Conservation (phyloP, 2,888 invertebrate genomes). For the Leucoma salicis region DNA sequence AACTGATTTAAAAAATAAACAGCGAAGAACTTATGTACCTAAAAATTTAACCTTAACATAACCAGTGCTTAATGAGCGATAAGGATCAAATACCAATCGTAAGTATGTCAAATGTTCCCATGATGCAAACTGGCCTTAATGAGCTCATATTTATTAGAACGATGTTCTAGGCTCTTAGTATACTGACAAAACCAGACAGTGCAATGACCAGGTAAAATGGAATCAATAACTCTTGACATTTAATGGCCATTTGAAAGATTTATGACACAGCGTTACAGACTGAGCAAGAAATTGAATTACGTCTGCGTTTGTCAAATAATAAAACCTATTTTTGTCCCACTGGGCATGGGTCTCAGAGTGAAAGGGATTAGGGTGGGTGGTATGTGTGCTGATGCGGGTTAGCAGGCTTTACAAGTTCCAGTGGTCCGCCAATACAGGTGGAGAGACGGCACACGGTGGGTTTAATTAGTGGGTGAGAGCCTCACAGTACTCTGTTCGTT, state of each 20-base stretch:
- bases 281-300: not conserved
- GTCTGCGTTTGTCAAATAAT: too few species aligned
- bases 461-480: too few species aligned
- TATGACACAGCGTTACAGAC: conserved; percentile 11
- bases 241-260: conserved; percentile 22
- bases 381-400: too few species aligned
- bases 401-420: too few species aligned
- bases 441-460: too few species aligned
- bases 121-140: not conserved
- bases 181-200: too few species aligned
- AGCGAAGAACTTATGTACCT: not conserved
- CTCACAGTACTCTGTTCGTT: too few species aligned
- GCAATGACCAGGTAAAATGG: conserved; percentile 42
- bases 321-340: too few species aligned
- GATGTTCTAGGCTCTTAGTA: not conserved
- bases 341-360: too few species aligned
- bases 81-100: not conserved
- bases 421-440: too few species aligned
- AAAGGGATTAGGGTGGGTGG: too few species aligned
- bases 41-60: not conserved
- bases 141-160: not conserved
- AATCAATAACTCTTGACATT: conserved; percentile 50
- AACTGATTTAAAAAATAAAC: too few species aligned
- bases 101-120: not conserved
- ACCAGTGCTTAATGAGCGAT: not conserved